Evolutionary conservation across 2,113 vertebrate genomes (phyloP).

Genomic region (Mobula hypostoma): DNA sequence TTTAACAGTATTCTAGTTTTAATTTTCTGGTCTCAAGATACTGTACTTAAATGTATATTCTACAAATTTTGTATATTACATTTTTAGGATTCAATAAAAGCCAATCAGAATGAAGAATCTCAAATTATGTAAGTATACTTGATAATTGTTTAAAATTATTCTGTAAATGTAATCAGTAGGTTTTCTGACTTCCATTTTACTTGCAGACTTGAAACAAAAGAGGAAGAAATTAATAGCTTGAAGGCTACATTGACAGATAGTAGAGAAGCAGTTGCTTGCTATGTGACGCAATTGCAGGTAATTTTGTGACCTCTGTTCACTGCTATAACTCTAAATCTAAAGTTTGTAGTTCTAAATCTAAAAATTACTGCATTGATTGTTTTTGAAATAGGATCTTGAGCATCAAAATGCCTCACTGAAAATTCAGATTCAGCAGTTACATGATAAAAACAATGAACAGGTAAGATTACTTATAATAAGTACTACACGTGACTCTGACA

Average conservation of each 20-base stretch:
- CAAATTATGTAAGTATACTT: conserved; percentile 19
- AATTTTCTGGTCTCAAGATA: neutral
- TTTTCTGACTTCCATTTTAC: neutral
- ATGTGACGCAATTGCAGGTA: conserved; percentile 71
- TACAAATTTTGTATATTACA: neutral
- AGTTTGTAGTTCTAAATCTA: neutral
- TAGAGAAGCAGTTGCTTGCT: conserved; percentile 60
- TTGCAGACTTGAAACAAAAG: conserved; percentile 67
- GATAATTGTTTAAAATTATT: neutral
- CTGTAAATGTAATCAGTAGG: neutral
- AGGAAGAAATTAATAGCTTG: conserved; percentile 68
- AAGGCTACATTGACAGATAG: conserved; percentile 61
- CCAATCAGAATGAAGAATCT: conserved; percentile 15
- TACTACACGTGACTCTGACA: no score
- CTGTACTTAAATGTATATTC: neutral
- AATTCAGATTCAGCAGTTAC: conserved; percentile 57
- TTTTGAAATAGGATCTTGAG: conserved; percentile 53
- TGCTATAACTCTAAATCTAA: neutral
- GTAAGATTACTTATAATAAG: conserved; percentile 42
- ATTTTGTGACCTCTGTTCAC: neutral
- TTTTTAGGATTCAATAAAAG: conserved; percentile 14
- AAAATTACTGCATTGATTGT: neutral
- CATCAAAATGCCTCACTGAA: conserved; percentile 59
- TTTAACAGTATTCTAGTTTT: neutral
- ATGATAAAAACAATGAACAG: conserved; percentile 57